Evolutionary conservation across 2,113 vertebrate genomes (phyloP).

Genomic region (Chiloscyllium plagiosum): DNA sequence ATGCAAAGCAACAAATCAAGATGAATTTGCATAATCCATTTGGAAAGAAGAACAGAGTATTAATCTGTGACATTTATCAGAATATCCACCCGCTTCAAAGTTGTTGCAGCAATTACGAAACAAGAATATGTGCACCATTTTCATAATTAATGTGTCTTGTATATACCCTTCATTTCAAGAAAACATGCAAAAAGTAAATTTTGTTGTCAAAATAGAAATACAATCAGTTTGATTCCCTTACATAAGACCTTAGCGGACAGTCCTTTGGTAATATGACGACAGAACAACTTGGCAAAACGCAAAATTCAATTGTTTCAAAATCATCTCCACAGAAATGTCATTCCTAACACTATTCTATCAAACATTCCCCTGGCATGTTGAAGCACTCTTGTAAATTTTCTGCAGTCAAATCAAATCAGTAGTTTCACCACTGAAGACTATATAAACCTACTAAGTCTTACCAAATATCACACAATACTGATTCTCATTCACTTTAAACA

Average conservation of each 20-base stretch:
- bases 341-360: background rate
- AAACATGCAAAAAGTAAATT: background rate
- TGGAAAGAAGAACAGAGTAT: background rate
- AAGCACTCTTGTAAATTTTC: background rate
- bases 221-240: background rate
- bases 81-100: background rate
- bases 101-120: background rate
- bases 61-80: background rate
- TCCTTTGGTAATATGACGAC: background rate
- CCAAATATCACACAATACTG: background rate
- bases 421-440: background rate
- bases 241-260: background rate
- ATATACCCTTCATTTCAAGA: background rate
- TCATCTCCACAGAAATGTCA: background rate
- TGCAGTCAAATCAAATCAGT: background rate
- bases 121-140: background rate
- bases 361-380: background rate
- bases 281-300: background rate
- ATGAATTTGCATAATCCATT: background rate
- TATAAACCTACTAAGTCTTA: background rate
- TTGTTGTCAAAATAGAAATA: background rate
- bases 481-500: background rate
- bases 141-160: background rate
- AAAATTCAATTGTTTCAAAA: background rate
- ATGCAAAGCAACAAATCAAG: background rate